phyloP scores from a whole-genome alignment of 2,797 vertebrate species.

The Hydrolagus colliei region DNA sequence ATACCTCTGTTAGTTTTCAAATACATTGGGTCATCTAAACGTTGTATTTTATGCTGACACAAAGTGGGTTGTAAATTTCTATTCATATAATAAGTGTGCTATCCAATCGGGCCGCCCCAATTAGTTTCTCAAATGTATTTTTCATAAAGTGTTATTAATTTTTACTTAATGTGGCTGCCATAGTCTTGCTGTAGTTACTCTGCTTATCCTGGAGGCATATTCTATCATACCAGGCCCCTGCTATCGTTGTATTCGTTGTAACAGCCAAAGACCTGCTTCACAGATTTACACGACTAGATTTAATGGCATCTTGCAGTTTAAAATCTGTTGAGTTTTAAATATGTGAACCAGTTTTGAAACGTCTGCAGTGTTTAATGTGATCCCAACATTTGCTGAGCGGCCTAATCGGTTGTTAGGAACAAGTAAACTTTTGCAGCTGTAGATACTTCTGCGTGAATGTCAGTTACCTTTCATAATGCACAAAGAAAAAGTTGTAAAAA shows the following conservation, averaged over 20 bases:
- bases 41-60: not conserved
- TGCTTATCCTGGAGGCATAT: too few relatives aligned
- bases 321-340: not conserved
- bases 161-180: too few relatives aligned
- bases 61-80: slow-evolving; percentile 4
- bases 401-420: not conserved
- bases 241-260: too few relatives aligned
- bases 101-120: too few relatives aligned
- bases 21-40: not conserved
- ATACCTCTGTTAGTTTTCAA: not conserved
- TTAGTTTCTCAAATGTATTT: too few relatives aligned
- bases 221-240: too few relatives aligned
- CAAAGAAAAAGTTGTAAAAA: too few relatives aligned
- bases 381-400: not conserved
- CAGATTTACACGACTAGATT: slow-evolving; percentile 24
- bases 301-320: not conserved
- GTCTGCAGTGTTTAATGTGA: not conserved
- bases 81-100: not conserved
- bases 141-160: too few relatives aligned
- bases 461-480: too few relatives aligned
- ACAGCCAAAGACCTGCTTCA: not conserved
- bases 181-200: too few relatives aligned
- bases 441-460: slow-evolving; percentile 10
- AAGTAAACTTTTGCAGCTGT: not conserved
- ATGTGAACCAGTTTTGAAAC: not conserved